These are phyloP conservation scores for Chelonia mydas DNA, from an alignment of 2,797 vertebrate species.

Conservation along the genomic window DNA sequence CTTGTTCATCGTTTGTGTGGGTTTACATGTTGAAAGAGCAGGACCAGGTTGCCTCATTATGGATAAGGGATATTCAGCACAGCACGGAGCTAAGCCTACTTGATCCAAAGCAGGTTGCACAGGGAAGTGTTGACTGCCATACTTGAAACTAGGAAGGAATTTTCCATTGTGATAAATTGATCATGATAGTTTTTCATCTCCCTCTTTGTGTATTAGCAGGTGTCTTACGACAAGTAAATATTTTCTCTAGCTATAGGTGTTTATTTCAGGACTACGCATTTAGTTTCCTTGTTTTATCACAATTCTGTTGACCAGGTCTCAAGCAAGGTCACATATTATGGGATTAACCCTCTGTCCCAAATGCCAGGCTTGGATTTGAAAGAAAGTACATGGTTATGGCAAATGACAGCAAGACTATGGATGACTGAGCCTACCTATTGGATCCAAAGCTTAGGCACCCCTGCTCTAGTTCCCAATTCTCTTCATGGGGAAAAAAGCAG, in stretches of 20 bases:
- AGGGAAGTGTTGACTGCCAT: not conserved
- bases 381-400: not conserved
- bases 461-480: not conserved
- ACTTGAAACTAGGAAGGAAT: not conserved
- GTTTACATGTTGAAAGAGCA: not conserved
- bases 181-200: not conserved
- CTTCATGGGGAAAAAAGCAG: accelerated
- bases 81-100: not conserved
- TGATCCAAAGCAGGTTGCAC: not conserved
- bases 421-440: not conserved
- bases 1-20: not conserved
- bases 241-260: not conserved
- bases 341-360: not conserved
- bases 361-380: not conserved
- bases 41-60: not conserved
- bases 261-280: not conserved
- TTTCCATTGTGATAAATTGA: not conserved
- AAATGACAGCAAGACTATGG: not conserved
- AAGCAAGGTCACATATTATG: not conserved
- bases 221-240: not conserved
- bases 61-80: not conserved
- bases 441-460: not conserved
- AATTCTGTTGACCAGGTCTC: not conserved
- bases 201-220: not conserved
- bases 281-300: not conserved